Evolutionary conservation across 2,888 invertebrate genomes (phyloP).

Genomic region (Zootermopsis nevadensis): DNA sequence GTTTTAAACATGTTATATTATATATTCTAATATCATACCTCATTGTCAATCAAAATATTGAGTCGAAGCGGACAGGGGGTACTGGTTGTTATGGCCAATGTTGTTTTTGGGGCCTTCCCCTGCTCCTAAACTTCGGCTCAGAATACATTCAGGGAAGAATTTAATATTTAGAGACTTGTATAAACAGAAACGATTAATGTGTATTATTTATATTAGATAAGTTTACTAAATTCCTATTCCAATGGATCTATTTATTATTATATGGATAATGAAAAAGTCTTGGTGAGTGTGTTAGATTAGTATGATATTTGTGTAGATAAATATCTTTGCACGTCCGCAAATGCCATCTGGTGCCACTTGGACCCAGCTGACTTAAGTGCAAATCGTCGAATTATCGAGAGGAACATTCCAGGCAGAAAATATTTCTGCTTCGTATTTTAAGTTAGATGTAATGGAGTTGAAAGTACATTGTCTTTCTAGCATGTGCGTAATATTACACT

Average conservation of each 20-base stretch:
- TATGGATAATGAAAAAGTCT: slow-evolving; percentile 33
- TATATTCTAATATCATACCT: slow-evolving; percentile 54
- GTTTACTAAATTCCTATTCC: slow-evolving; percentile 46
- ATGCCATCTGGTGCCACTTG: not conserved
- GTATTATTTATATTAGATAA: slow-evolving; percentile 51
- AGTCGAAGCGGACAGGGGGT: slow-evolving; percentile 53
- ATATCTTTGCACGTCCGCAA: slow-evolving; percentile 29
- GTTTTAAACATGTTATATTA: slow-evolving; percentile 52
- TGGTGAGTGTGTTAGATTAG: slow-evolving; percentile 40
- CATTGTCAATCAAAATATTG: slow-evolving; percentile 55
- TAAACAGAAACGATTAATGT: slow-evolving; percentile 46
- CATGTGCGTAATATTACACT: not conserved
- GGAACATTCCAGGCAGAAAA: not conserved
- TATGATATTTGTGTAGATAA: slow-evolving; percentile 35
- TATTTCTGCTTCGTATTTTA: not conserved
- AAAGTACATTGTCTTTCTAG: slow-evolving; percentile 15
- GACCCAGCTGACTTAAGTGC: too few relatives aligned
- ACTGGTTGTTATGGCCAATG: slow-evolving; percentile 57
- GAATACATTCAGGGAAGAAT: slow-evolving; percentile 54
- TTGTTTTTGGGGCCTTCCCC: slow-evolving; percentile 58
- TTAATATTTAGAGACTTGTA: slow-evolving; percentile 50
- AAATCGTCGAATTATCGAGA: not conserved
- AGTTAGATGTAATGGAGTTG: slow-evolving; percentile 11
- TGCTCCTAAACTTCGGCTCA: slow-evolving; percentile 53
- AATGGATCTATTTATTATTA: slow-evolving; percentile 48